Evolutionary conservation across 2,797 vertebrate species (phyloP).

Genomic region (Glossophaga mutica): DNA sequence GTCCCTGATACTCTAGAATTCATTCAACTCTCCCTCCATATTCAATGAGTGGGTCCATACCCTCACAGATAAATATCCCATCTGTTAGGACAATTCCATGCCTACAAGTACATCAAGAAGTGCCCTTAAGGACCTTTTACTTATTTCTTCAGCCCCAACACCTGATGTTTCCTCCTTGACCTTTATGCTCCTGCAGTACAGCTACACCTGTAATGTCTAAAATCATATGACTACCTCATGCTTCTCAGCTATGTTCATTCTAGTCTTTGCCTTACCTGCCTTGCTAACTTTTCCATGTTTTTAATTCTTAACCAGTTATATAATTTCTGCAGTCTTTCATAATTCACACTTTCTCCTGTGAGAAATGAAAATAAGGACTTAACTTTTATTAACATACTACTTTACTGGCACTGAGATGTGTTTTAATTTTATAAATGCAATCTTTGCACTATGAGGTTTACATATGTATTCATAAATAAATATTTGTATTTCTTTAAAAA

Average conservation of each 20-base stretch:
- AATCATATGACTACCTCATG: background rate
- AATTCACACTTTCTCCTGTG: background rate
- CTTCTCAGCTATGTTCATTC: background rate
- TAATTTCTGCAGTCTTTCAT: background rate
- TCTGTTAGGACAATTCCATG: background rate
- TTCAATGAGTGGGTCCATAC: background rate
- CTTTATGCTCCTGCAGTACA: background rate
- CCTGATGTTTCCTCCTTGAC: background rate
- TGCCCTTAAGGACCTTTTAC: background rate
- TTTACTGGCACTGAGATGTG: background rate
- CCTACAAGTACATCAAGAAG: background rate
- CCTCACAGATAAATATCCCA: background rate
- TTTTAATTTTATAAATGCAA: background rate
- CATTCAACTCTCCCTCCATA: background rate
- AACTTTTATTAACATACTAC: background rate
- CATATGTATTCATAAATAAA: background rate
- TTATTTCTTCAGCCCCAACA: background rate
- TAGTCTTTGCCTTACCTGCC: background rate
- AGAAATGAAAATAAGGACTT: background rate
- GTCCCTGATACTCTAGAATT: background rate
- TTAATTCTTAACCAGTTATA: background rate
- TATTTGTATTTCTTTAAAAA: background rate
- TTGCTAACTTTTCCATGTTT: background rate
- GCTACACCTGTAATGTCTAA: background rate
- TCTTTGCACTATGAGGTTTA: background rate